Percentiles rank a stretch among this genome's conserved stretches.
Conservation (phyloP, 2,797 vertebrate species). For the Onychomys torridus region DNA sequence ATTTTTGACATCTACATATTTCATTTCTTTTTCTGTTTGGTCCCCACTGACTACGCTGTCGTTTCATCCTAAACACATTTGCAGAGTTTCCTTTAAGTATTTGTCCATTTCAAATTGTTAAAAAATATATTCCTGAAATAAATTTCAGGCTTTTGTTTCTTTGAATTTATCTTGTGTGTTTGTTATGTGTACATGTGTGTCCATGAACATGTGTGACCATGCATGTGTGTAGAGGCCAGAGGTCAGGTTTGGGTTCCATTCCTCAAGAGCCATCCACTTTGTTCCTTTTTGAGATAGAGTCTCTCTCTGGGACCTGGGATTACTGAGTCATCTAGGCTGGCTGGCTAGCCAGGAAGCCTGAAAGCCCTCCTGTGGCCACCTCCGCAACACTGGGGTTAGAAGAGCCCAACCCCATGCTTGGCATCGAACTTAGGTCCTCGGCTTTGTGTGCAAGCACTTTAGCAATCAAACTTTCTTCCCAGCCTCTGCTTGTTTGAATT, state of each 20-base stretch:
- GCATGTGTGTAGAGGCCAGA: background rate
- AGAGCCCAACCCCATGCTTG: background rate
- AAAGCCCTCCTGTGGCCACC: background rate
- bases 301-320: background rate
- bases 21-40: slow-evolving; percentile 24
- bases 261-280: background rate
- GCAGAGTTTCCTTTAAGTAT: background rate
- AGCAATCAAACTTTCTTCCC: background rate
- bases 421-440: no score
- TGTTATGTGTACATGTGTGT: background rate
- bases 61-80: background rate
- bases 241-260: background rate
- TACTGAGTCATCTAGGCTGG: background rate
- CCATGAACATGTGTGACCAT: background rate
- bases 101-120: background rate
- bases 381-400: background rate
- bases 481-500: background rate
- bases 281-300: background rate
- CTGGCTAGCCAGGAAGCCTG: background rate
- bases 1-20: background rate
- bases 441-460: background rate
- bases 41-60: background rate
- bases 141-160: background rate
- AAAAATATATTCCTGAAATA: background rate
- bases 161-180: background rate